Evolutionary conservation across 2,797 vertebrate species (phyloP), one percentile per base, ranked within the genome.

Genomic region (Catharus ustulatus): DNA sequence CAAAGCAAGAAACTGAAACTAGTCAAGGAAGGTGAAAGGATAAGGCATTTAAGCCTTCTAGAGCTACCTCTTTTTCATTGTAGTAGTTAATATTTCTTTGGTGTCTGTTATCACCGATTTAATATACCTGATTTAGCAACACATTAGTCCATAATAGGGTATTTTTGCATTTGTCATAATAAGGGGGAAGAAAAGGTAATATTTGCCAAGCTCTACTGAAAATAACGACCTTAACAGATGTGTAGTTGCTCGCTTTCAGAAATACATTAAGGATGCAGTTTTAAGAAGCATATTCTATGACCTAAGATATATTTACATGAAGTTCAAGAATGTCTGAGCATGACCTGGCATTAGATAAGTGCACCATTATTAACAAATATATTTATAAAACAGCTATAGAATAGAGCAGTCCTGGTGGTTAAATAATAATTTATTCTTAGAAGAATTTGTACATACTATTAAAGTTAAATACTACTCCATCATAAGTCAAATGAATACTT

Each of bases 111-210:
- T 52, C 59, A 13, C 8, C 29, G 21, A 93, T 93, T 84, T 96
- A 94, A 87, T 87, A 91, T 21, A 29, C 57, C 54, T 49, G 89
- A 55, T 90, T 96, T 92, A 95, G 78, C 14, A 91, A 95, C 43
- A n/a, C 87, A 95, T 84, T 90, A 86, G 45, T 91, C 69, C 54
- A 34, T 89, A 88, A 72, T 80, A 78, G 15, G 34, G 5, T 68
- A 88, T 93, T 92, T 94, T 91, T 97, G 57, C 68, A 84, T 93
- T 90, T 94, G 46, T 91, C 34, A 77, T 46, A 90, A 87, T 54
- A 68, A 96, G 68, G 61, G 32, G 48, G 71, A 78, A 6, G 13
- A 34, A 96, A 75, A 90, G 15, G 26, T 76, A 96, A 94, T 93
- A 88, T 73, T 89, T 77, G 46, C 73, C 59, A 94, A 83, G 26